Conservation (phyloP, 2,888 invertebrate genomes). For the Caenorhabditis zanzibari region DNA sequence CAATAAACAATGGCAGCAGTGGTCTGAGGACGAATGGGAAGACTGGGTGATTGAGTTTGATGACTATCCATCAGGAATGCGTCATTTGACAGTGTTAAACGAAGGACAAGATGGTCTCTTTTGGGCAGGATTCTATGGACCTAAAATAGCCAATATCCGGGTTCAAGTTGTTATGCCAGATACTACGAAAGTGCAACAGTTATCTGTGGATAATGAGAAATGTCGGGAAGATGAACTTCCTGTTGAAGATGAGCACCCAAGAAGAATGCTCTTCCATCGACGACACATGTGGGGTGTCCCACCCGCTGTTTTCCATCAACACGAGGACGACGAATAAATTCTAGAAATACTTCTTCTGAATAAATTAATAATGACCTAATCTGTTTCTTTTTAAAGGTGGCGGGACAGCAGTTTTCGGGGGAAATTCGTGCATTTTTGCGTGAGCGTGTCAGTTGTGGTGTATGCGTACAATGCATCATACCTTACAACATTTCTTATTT, state of each 20-base stretch:
- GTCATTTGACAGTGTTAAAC: constrained; percentile 33
- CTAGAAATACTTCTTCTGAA: not conserved
- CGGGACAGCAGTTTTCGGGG: too few species aligned
- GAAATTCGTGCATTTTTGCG: not conserved
- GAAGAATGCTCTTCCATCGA: not conserved
- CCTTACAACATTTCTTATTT: constrained; percentile 16
- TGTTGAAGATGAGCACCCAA: not conserved
- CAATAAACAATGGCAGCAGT: constrained; percentile 41
- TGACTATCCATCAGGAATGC: constrained; percentile 51
- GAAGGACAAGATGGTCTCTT: constrained; percentile 36
- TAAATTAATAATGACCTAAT: too few species aligned
- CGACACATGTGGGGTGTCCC: constrained; percentile 35
- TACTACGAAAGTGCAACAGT: not conserved
- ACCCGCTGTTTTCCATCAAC: constrained; percentile 17
- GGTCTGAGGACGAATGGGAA: constrained; percentile 33
- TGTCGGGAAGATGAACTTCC: constrained; percentile 12
- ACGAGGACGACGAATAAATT: constrained; percentile 15
- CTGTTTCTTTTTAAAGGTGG: too few species aligned
- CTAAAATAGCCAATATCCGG: constrained; percentile 51
- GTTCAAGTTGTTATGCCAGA: constrained; percentile 48
- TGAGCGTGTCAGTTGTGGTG: not conserved
- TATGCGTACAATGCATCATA: not conserved
- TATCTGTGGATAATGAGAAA: constrained; percentile 3
- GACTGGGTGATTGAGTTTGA: constrained; percentile 19
- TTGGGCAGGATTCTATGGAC: constrained; percentile 58